Base-by-base conservation (phyloP, 2,888 invertebrate genomes). In the Sceliomorpha sp. region DNA sequence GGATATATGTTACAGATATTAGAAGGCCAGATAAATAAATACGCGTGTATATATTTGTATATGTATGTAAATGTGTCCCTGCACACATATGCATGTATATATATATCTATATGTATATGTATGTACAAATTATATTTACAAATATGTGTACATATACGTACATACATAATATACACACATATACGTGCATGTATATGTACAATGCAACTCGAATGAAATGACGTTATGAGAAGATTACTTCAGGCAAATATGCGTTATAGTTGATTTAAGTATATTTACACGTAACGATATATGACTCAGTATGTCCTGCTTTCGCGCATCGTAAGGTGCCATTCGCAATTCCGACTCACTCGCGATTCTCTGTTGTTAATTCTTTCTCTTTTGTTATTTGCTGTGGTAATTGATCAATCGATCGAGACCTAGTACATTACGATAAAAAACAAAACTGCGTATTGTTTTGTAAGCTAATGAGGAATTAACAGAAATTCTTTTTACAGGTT, bases 1-100 rank as follows among this genome's bases (percentile, higher is more conserved):
- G 39, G 9, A 20, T 39, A 20, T 13, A 40, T 9, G 68, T 58
- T 73, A 44, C 70, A 72, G 69, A 76, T 76, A 77, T 77, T 81
- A 79, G 74, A 77, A 75, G 78, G 79, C 78, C 81, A 81, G 80
- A 78, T 77, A 74, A n/a, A n/a, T n/a, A n/a, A n/a, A n/a, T n/a
- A n/a, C n/a, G n/a, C n/a, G n/a, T n/a, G n/a, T n/a, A n/a, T n/a
- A n/a, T n/a, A n/a, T n/a, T n/a, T 75, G 60, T 67, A 9, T 47
- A 34, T 14, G 4, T 9, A 56, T n/a, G 34, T n/a, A 55, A 13
- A 45, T 20, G 40, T 2, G 47, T 44, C 48, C 32, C 40, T 39
- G 55, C 56, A 55, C 50, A 40, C 48, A 50, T n/a, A n/a, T n/a
- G 42, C n/a, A 27, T 26, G 12, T 26, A 26, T 6, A 14, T 10